Percentiles rank a stretch among this genome's conserved stretches.
These are phyloP conservation scores for Bucorvus abyssinicus DNA, from an alignment of 2,797 vertebrate species.

Conservation along the genomic window DNA sequence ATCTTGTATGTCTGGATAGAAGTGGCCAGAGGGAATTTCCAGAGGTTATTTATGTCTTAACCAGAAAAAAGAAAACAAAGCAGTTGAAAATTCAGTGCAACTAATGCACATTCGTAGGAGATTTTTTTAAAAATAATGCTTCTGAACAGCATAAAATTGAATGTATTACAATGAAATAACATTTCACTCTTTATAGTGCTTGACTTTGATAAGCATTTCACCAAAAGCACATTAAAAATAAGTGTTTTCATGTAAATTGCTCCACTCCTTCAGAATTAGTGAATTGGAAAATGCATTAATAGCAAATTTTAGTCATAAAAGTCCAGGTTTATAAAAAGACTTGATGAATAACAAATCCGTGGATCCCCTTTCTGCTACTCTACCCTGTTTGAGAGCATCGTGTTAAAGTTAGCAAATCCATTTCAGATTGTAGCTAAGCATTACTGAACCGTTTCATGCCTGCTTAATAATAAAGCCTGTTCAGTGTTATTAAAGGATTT, in stretches of 20 bases:
- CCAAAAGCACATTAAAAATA: neutral
- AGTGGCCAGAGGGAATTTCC: neutral
- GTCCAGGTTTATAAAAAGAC: neutral
- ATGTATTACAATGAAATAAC: neutral
- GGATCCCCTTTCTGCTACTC: neutral
- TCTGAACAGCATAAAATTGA: neutral
- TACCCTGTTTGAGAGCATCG: neutral
- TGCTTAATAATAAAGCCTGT: neutral
- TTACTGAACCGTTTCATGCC: neutral
- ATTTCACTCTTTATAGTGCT: neutral
- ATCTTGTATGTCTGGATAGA: rapidly evolving
- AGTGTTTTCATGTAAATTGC: slow-evolving; percentile 27
- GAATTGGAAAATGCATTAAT: slow-evolving; percentile 31
- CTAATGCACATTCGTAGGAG: neutral
- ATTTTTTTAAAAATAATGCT: neutral
- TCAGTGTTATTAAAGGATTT: neutral
- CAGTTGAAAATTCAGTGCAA: neutral
- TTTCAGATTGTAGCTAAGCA: neutral
- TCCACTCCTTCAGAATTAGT: neutral
- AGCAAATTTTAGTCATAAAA: slow-evolving; percentile 14
- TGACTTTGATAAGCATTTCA: slow-evolving; percentile 29
- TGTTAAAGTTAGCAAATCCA: neutral
- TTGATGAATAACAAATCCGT: slow-evolving; percentile 1
- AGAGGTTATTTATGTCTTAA: neutral
- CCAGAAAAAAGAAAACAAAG: neutral